A percentile compares a stretch with the other conserved stretches of the same genome.
Evolutionary conservation across 2,888 invertebrate genomes (phyloP).

Genomic region (Eudasyphora cyanicolor): DNA sequence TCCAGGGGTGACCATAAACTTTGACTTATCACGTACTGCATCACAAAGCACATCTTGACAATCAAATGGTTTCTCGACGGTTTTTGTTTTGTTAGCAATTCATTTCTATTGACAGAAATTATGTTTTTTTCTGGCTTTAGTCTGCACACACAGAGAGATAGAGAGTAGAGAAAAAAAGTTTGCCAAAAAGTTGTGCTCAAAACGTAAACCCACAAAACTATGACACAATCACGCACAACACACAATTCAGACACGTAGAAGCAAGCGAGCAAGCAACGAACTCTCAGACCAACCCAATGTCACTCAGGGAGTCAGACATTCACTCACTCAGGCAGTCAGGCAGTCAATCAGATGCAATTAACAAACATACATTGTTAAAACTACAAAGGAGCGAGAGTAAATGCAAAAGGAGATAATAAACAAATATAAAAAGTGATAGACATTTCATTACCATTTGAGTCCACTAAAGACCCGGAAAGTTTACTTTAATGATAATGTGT

Average conservation of each 20-base stretch:
- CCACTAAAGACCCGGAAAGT: no score
- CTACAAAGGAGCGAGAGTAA: neutral
- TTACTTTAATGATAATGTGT: no score
- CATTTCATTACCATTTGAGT: no score
- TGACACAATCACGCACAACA: conserved; percentile 7
- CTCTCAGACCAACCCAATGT: no score
- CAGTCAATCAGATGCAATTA: conserved; percentile 13
- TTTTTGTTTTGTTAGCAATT: neutral
- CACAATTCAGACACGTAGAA: neutral
- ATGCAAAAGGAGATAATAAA: neutral
- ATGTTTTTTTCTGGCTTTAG: neutral
- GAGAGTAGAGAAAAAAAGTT: neutral
- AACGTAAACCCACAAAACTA: neutral
- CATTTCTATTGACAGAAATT: conserved; percentile 11
- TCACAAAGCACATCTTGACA: neutral
- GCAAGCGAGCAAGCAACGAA: neutral
- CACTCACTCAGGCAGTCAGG: neutral
- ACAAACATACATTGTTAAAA: neutral
- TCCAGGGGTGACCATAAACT: neutral
- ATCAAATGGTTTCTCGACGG: neutral
- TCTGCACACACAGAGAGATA: neutral
- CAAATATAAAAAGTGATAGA: no score
- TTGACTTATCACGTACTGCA: conserved; percentile 13
- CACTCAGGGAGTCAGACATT: neutral
- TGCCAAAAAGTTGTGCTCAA: neutral